Evolutionary conservation across 2,113 vertebrate species (phyloP), one percentile per base, ranked within the genome.

Genomic region (Vidua chalybeata): DNA sequence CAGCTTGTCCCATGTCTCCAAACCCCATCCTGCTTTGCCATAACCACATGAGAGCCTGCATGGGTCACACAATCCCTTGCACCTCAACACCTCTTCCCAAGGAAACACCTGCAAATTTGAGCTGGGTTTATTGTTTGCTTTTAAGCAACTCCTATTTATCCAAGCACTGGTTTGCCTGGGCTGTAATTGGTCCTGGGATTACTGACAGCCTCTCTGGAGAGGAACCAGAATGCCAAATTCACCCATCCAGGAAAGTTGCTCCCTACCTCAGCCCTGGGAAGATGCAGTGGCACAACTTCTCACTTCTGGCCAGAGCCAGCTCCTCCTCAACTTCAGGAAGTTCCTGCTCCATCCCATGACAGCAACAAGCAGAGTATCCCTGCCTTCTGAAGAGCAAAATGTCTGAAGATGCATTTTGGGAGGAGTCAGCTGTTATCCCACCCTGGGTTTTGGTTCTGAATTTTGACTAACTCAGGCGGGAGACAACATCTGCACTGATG

Each of bases 11-110:
- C 19, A 24, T 2, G 11, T 46, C 24, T 78, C n/a, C 3, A 5
- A 18, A 68, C 0, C 27, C 22, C 2, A 28, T 63, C 43, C 56
- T 51, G n/a, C 56, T 55, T 37, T n/a, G 61, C 17, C 46, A 49
- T 1, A 24, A 35, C 13, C 28, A 11, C 0, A 0, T 12, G 6
- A 46, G 48, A 84, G 20, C n/a, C 37, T 30, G 5, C 1, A 1
- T 22, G 76, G 48, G 13, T 79, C 71, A 64, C 35, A 43, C 18
- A 13, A 7, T 22, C 48, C 58, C 15, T 33, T 21, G 22, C 45
- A 64, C 16, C 27, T 58, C 2, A 0, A 7, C 45, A 68, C 18
- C 49, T 48, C 64, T 46, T 77, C 27, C 23, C 4, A 5, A 48
- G 46, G 14, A 28, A 74, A n/a, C 1, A 7, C 6, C 62, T 59